phyloP scores from a whole-genome alignment of 2,888 invertebrate genomes.

The Calliphora vomitoria region DNA sequence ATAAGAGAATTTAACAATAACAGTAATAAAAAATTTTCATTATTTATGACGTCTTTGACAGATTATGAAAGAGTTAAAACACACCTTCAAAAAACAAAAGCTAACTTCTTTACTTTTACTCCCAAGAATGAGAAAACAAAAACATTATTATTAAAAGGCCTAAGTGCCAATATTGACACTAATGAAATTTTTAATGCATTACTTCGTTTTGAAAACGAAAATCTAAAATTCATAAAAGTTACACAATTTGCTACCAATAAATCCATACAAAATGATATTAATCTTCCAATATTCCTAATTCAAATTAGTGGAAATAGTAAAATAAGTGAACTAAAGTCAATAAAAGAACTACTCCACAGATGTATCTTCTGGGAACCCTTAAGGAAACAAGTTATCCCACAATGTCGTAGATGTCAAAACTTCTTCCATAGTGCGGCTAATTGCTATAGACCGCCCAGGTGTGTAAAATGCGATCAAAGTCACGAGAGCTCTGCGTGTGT shows the following conservation, averaged over 20 bases:
- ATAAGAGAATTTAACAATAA: constrained; percentile 9
- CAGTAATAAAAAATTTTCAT: constrained; percentile 1
- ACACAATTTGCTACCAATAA: constrained; percentile 20
- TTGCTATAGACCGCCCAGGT: not conserved
- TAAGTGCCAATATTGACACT: constrained; percentile 11
- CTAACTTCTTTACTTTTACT: constrained; percentile 38
- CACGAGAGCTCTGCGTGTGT: not conserved
- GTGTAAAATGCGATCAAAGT: not conserved
- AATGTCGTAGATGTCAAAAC: constrained; percentile 30
- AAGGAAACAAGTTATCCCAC: constrained; percentile 31
- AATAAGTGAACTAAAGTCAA: not conserved
- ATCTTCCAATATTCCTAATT: no score
- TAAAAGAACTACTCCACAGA: constrained; percentile 16
- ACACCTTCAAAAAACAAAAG: constrained; percentile 28
- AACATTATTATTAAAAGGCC: constrained; percentile 24
- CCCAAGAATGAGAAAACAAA: constrained; percentile 26
- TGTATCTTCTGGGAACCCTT: constrained; percentile 50
- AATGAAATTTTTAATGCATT: constrained; percentile 14
- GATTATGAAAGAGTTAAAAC: constrained; percentile 16
- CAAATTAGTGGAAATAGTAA: no score
- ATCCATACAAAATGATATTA: no score
- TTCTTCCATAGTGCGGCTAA: not conserved
- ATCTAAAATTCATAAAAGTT: constrained; percentile 44
- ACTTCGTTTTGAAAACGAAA: constrained; percentile 1
- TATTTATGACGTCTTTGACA: constrained; percentile 14